Evolutionary conservation across 2,888 invertebrate species (phyloP).

Genomic region (Pachycephus smyrnensis): DNA sequence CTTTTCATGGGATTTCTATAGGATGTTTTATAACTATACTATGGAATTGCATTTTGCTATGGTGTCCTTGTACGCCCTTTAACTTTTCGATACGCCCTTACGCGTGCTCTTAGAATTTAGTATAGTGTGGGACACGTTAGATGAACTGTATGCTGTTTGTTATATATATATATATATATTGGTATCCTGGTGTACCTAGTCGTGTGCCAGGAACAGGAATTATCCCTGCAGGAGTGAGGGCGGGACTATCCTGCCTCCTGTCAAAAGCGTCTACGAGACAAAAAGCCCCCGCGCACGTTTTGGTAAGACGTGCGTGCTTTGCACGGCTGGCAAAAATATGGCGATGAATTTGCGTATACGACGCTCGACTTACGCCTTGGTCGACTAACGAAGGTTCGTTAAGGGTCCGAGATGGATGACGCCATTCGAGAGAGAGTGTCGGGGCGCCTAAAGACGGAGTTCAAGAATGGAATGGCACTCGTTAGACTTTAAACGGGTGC

Average conservation of each 20-base stretch:
- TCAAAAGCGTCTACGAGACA: conserved; percentile 11
- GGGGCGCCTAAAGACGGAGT: too few relatives aligned
- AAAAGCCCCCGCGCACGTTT: conserved; percentile 2
- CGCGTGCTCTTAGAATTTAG: conserved; percentile 54
- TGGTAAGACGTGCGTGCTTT: conserved; percentile 5
- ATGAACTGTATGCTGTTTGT: conserved; percentile 3
- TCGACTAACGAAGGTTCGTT: conserved; percentile 31
- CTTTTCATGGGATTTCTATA: too few relatives aligned
- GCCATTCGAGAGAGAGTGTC: too few relatives aligned
- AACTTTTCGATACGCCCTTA: conserved; percentile 42
- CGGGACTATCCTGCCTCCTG: conserved; percentile 35
- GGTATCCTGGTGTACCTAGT: too few relatives aligned
- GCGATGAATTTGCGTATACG: conserved; percentile 9
- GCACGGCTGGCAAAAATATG: conserved; percentile 23
- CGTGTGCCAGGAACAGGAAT: conserved; percentile 42
- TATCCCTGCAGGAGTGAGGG: conserved; percentile 56
- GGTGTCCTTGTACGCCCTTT: too few relatives aligned
- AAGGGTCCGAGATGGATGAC: background rate
- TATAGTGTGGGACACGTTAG: conserved; percentile 25
- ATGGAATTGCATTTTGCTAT: too few relatives aligned
- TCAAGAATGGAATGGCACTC: too few relatives aligned
- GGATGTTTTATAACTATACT: too few relatives aligned
- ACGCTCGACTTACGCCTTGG: conserved; percentile 22
- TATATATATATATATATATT: too few relatives aligned
- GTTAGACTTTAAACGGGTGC: too few relatives aligned